Evolutionary conservation across 2,888 invertebrate species (phyloP), one percentile per base, ranked within the genome.

Genomic region (Eueremaeus valkanovi): DNA sequence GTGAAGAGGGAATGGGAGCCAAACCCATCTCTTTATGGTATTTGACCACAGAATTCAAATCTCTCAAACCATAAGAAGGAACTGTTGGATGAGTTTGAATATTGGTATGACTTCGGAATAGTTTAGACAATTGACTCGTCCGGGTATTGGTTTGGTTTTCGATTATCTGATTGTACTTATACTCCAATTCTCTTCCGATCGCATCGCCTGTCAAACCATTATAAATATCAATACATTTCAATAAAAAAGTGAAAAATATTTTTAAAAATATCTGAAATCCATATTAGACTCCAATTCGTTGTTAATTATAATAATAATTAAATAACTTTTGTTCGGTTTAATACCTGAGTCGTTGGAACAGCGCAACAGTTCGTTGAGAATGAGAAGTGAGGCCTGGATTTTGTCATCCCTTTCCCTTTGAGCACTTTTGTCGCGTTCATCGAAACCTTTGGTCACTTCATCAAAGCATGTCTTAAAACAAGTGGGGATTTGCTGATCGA

Each of bases 301-400:
- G n/a, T n/a, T n/a, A n/a, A n/a, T n/a, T n/a, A n/a, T n/a, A n/a
- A n/a, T n/a, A n/a, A n/a, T n/a, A n/a, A n/a, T n/a, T n/a, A n/a
- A n/a, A 6, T 18, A 49, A 3, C 21, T 3, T 9, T n/a, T 55
- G 2, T 55, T 16, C 3, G 8, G 29, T 27, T 61, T 2, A 66
- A 66, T 66, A 73, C 83, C 83, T 76, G 88, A 88, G 0, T 91
- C 89, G 85, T 96, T 95, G 58, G 93, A 91, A 82, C 93, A 93
- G 75, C 96, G 87, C 21, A 99, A 86, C 2, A 99, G 85, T 84
- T 99, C 99, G 85, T 98, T 97, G 36, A 97, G 86, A 27, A 97
- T 92, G 51, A 98, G 87, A 18, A 98, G 85, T 0, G 94, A 93
- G 40, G 96, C 96, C 83, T 98, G 97, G 27, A 93, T 89, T 82